A percentile compares a stretch with the other conserved stretches of the same genome.
Conservation (phyloP, 23 tunicate species). For the Oikopleura dioica region DNA sequence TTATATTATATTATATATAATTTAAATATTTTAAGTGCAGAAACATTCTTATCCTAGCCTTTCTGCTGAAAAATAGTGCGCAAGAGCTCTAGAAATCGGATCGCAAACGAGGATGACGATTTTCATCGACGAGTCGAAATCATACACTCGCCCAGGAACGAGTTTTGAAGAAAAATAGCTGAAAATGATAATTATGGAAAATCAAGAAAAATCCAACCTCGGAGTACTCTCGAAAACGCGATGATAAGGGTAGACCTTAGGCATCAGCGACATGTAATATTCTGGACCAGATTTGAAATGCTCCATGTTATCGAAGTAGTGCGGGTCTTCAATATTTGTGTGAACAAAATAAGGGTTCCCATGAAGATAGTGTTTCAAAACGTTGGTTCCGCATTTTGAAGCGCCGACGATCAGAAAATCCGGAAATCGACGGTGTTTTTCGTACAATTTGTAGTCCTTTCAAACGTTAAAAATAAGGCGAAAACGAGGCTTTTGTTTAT, state of each 20-base stretch:
- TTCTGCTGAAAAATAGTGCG: background rate
- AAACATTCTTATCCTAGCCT: too few relatives aligned
- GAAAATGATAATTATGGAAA: too few relatives aligned
- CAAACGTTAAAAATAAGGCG: too few relatives aligned
- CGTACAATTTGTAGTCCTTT: slow-evolving; percentile 9
- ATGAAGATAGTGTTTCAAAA: slow-evolving; percentile 9
- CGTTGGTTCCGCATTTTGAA: background rate
- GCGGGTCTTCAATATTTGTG: background rate
- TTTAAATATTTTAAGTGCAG: too few relatives aligned
- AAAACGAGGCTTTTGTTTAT: too few relatives aligned
- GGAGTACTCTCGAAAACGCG: background rate
- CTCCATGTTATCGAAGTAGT: background rate
- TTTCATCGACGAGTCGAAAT: background rate
- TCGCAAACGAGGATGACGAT: background rate
- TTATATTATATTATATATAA: too few relatives aligned
- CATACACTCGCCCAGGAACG: background rate
- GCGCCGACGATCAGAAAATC: background rate
- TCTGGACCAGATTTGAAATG: background rate
- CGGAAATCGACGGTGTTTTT: slow-evolving; percentile 4
- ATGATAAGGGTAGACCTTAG: slow-evolving; percentile 6
- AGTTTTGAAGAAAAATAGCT: background rate
- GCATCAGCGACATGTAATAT: slow-evolving; percentile 7
- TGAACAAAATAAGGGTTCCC: background rate
- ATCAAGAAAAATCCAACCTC: too few relatives aligned
- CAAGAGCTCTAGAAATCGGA: background rate